A percentile compares a stretch with the other conserved stretches of the same genome.
Evolutionary conservation across 2,113 vertebrate genomes (phyloP).

Genomic region (Lepus europaeus): DNA sequence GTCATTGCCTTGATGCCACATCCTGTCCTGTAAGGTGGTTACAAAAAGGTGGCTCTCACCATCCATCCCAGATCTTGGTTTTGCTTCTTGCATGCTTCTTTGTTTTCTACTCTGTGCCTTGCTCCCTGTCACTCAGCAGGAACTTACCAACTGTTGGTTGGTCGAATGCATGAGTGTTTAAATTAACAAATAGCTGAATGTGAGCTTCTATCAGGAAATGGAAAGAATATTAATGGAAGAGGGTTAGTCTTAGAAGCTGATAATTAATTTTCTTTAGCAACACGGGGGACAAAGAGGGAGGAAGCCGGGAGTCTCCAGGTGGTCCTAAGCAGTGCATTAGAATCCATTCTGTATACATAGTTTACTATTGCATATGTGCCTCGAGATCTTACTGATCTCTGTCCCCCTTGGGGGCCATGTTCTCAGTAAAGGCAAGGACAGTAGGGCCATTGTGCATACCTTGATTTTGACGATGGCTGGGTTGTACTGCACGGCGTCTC

Average conservation of each 20-base stretch:
- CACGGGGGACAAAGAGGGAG: background rate
- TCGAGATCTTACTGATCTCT: background rate
- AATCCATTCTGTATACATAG: background rate
- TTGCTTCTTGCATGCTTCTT: background rate
- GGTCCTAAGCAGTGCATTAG: background rate
- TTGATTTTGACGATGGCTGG: constrained; percentile 92
- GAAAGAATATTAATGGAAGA: constrained; percentile 7
- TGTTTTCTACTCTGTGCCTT: background rate
- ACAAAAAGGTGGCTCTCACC: background rate
- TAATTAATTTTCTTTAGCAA: constrained; percentile 11
- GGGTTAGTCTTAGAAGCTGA: background rate
- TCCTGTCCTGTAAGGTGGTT: background rate
- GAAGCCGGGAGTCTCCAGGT: background rate
- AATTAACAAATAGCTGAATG: background rate
- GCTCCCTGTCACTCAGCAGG: background rate
- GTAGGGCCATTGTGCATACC: constrained; percentile 77
- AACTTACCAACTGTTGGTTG: background rate
- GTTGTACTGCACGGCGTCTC: constrained; percentile 93
- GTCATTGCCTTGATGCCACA: background rate
- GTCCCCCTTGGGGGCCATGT: background rate
- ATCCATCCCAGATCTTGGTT: background rate
- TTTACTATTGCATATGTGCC: background rate
- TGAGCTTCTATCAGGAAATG: background rate
- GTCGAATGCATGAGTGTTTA: constrained; percentile 18
- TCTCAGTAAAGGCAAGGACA: background rate